Base-by-base conservation (phyloP, 2,888 invertebrate genomes). In the Xylophagus ater region DNA sequence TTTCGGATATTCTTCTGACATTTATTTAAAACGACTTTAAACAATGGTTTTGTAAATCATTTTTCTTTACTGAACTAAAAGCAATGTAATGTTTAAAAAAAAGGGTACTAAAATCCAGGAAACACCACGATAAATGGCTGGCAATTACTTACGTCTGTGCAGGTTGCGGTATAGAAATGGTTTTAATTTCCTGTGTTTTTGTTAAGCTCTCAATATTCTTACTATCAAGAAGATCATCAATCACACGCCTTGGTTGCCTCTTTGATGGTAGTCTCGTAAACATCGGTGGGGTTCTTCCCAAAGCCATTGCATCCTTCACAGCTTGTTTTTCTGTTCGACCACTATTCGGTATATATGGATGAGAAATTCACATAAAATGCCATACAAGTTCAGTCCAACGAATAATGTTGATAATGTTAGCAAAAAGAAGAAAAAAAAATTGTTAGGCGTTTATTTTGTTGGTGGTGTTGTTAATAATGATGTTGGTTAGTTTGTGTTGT, bases 211-310 rank as follows among this genome's bases (percentile, higher is more conserved):
- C 71, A 49, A 53, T 71, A 54, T 55, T 72, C 58, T 59, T 67
- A 60, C 51, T 49, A 53, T 67, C 68, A 49, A 65, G 59, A 51
- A 68, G 67, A 47, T 69, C 69, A 61, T 78, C 78, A 50, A 76
- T 74, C 49, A 76, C 71, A 48, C 81, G 72, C 42, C 83, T 70
- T 45, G 78, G 76, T 56, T 78, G 81, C 47, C 85, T 72, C 42
- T 83, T 72, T 51, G 84, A 85, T 30, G 85, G 84, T 9, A 81
- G 79, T 49, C 86, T 71, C 38, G 80, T 80, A 64, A 86, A 85
- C 44, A 76, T 69, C 30, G 84, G 82, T 42, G 81, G 81, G 35
- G 78, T 75, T 37, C 74, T 63, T 39, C 69, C 59, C 47, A 61
- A 54, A 41, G 59, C 56, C 40, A 62, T 56, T 47, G 60, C 62